Evolutionary conservation across 2,888 invertebrate species (phyloP).

Genomic region (Rhagium mordax): DNA sequence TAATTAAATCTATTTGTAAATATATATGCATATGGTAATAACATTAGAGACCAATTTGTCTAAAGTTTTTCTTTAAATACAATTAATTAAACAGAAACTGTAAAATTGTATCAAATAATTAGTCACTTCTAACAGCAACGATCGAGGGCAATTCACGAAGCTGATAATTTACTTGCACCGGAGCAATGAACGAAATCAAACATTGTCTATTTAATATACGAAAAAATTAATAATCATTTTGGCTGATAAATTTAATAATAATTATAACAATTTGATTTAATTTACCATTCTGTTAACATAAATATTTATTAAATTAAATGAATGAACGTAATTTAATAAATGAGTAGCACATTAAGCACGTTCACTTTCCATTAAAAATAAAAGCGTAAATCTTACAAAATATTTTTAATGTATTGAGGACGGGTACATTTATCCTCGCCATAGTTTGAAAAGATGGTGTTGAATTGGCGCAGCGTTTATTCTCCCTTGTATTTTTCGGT

Average conservation of each 20-base stretch:
- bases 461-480: slow-evolving; percentile 64
- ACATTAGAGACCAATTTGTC: too few species aligned
- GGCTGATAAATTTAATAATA: neutral
- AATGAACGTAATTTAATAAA: neutral
- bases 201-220: too few species aligned
- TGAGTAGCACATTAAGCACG: neutral
- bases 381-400: slow-evolving; percentile 40
- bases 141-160: too few species aligned
- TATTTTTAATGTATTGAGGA: slow-evolving; percentile 57
- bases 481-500: slow-evolving; percentile 66
- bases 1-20: too few species aligned
- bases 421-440: slow-evolving; percentile 56
- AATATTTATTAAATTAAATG: neutral
- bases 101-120: too few species aligned
- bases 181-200: too few species aligned
- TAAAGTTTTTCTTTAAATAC: too few species aligned
- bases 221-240: neutral
- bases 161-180: too few species aligned
- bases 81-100: too few species aligned
- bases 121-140: too few species aligned
- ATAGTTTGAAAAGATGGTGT: slow-evolving; percentile 59
- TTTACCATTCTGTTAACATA: neutral
- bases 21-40: too few species aligned
- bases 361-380: slow-evolving; percentile 38
- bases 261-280: neutral